phyloP scores from a whole-genome alignment of 2,113 vertebrate genomes.

The Rafetus swinhoei region DNA sequence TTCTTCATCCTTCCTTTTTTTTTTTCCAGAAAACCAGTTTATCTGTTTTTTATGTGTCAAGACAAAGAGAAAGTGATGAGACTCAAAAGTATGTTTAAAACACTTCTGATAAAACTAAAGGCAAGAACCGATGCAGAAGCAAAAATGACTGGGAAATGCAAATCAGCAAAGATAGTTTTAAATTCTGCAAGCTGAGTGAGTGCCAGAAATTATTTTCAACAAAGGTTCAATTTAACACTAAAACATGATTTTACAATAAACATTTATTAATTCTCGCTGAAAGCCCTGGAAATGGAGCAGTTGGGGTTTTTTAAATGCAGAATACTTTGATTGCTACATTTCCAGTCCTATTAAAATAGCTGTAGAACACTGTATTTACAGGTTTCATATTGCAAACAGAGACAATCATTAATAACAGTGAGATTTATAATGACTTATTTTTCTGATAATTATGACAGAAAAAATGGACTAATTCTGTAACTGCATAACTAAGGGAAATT shows the following conservation, averaged over 20 bases:
- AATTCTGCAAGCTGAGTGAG: constrained; percentile 11
- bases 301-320: not conserved
- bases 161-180: constrained; percentile 1
- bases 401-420: not conserved
- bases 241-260: not conserved
- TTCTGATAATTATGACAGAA: not conserved
- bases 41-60: not conserved
- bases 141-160: constrained; percentile 54
- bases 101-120: not conserved
- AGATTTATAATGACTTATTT: constrained; percentile 29
- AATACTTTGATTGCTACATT: constrained; percentile 1
- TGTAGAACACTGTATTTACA: constrained; percentile 24
- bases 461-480: not conserved
- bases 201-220: not conserved
- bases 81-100: not conserved
- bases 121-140: constrained; percentile 7
- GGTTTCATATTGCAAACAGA: constrained; percentile 9
- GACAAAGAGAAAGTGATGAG: not conserved
- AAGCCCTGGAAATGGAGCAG: not conserved
- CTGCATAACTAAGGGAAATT: not conserved
- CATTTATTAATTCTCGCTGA: not conserved
- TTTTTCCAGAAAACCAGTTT: not conserved
- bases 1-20: constrained; percentile 2
- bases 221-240: not conserved
- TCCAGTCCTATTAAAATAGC: not conserved